Conservation (phyloP, 2,113 vertebrate species). For the Eolophus roseicapilla region DNA sequence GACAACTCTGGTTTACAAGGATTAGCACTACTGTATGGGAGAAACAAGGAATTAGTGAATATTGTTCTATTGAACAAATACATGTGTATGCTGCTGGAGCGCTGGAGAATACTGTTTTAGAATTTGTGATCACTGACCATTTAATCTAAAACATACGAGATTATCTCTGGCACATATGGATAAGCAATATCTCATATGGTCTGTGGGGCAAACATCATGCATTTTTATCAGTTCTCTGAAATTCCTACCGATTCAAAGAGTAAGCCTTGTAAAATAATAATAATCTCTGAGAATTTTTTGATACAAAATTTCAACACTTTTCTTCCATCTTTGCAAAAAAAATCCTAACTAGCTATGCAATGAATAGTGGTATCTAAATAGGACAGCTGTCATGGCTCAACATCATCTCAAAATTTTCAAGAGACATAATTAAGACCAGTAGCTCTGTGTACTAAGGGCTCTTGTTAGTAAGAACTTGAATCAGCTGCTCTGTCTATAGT, state of each 20-base stretch:
- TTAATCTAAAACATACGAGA: neutral
- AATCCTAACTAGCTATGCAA: neutral
- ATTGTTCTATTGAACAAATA: neutral
- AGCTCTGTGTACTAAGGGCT: neutral
- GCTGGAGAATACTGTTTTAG: neutral
- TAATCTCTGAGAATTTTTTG: neutral
- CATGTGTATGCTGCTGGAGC: neutral
- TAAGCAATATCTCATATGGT: neutral
- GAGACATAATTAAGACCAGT: neutral
- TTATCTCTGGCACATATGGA: neutral
- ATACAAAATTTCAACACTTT: neutral
- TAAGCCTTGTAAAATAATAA: neutral
- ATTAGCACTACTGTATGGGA: neutral
- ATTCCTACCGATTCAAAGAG: neutral
- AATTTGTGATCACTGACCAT: neutral
- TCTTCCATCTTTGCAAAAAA: neutral
- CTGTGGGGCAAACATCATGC: neutral
- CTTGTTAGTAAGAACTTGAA: neutral
- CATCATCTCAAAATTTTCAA: neutral
- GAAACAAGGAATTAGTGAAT: neutral
- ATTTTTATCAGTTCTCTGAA: neutral
- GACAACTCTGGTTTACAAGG: neutral
- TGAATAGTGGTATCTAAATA: neutral
- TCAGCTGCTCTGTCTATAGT: neutral
- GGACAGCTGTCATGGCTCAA: neutral